These are phyloP conservation scores for Solea senegalensis DNA, from an alignment of 2,113 vertebrate species.

Conservation along the genomic window DNA sequence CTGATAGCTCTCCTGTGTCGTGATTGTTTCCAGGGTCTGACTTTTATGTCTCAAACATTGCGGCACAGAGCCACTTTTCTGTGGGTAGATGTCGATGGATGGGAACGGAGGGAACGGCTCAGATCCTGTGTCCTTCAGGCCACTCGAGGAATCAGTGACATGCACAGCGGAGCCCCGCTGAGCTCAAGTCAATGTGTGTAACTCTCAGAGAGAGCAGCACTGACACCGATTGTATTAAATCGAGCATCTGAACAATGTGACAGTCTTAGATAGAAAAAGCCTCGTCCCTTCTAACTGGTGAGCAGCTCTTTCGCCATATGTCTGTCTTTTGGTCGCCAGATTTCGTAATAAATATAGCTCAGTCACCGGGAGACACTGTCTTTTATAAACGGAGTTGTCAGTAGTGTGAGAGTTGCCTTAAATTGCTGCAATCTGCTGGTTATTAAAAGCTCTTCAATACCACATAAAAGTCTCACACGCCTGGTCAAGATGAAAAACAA, in stretches of 20 bases:
- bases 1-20: too few species aligned
- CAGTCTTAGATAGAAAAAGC: constrained; percentile 3
- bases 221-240: constrained; percentile 48
- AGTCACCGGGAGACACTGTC: background rate
- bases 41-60: constrained; percentile 17
- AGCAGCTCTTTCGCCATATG: background rate
- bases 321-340: background rate
- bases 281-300: background rate
- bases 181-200: constrained; percentile 31
- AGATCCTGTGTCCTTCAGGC: constrained; percentile 44
- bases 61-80: constrained; percentile 11
- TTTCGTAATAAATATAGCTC: background rate
- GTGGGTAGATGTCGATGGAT: constrained; percentile 25
- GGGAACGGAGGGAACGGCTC: constrained; percentile 4
- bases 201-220: constrained; percentile 9
- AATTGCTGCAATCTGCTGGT: background rate
- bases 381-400: background rate
- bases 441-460: constrained; percentile 4
- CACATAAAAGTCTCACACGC: background rate
- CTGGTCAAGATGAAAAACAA: background rate
- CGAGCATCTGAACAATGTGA: constrained; percentile 20
- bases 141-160: constrained; percentile 41
- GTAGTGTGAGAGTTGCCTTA: background rate
- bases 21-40: background rate
- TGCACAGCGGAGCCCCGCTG: constrained; percentile 20